These are phyloP conservation scores for Terrapene triunguis DNA, from an alignment of 2,113 vertebrate genomes.

Conservation along the genomic window DNA sequence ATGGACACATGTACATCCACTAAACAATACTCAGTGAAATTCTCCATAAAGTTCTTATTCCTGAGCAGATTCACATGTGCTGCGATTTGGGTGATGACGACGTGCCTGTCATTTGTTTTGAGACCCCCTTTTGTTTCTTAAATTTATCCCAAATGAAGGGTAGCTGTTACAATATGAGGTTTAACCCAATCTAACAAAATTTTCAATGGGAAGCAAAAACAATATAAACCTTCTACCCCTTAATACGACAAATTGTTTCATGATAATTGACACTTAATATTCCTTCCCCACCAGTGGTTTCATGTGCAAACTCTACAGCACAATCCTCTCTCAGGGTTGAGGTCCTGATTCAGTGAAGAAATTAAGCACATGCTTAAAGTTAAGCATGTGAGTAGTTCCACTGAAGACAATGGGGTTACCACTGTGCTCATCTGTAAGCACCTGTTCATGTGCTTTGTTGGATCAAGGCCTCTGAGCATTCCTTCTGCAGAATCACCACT, in stretches of 20 bases:
- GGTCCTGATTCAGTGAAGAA: not conserved
- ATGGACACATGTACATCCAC: not conserved
- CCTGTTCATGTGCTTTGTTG: not conserved
- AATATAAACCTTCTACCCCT: not conserved
- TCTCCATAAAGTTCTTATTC: not conserved
- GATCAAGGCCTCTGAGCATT: not conserved
- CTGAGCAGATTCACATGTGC: not conserved
- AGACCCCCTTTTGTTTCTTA: not conserved
- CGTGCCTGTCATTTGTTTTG: not conserved
- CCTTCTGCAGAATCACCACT: not conserved
- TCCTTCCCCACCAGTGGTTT: not conserved
- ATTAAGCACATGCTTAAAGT: not conserved
- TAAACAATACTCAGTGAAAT: not conserved
- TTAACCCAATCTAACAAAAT: too few species aligned
- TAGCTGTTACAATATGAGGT: too few species aligned
- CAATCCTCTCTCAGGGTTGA: not conserved
- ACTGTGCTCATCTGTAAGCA: rapidly evolving
- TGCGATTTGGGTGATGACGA: not conserved
- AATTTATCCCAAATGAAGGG: not conserved
- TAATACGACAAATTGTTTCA: not conserved
- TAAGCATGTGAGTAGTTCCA: not conserved
- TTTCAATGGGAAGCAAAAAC: not conserved
- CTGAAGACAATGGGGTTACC: not conserved
- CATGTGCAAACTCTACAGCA: not conserved
- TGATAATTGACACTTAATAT: not conserved